A percentile compares a stretch with the other conserved stretches of the same genome.
Conservation (phyloP, 2,888 invertebrate species). For the Alloscopus bannaensis region DNA sequence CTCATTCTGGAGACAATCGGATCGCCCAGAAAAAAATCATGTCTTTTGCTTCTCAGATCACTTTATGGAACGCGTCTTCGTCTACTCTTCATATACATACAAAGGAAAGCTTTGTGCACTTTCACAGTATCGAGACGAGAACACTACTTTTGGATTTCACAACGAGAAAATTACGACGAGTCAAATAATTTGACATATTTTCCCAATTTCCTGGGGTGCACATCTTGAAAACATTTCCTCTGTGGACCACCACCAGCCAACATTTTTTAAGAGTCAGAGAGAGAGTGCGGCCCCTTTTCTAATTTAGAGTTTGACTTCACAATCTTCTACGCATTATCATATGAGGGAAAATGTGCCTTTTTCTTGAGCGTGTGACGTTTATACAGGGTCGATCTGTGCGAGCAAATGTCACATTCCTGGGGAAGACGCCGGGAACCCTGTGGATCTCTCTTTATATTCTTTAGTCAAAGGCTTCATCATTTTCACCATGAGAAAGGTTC, state of each 20-base stretch:
- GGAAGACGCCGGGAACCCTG: slow-evolving; percentile 17
- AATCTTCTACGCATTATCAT: too few species aligned
- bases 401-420: neutral
- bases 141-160: slow-evolving; percentile 11
- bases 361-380: neutral
- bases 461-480: neutral
- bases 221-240: slow-evolving; percentile 5
- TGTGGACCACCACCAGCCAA: slow-evolving; percentile 10
- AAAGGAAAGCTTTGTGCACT: too few species aligned
- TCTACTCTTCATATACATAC: too few species aligned
- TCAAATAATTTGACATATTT: slow-evolving; percentile 65
- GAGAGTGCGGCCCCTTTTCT: neutral
- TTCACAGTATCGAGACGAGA: too few species aligned
- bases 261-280: too few species aligned
- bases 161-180: slow-evolving; percentile 24
- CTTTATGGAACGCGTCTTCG: too few species aligned
- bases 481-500: too few species aligned
- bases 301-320: neutral
- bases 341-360: too few species aligned
- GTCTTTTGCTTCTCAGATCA: too few species aligned
- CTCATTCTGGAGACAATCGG: neutral
- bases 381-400: too few species aligned
- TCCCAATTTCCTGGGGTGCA: slow-evolving; percentile 39
- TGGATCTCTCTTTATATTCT: slow-evolving; percentile 12
- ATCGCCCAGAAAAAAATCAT: slow-evolving; percentile 60